These are phyloP conservation scores for Lottia scabra DNA, from an alignment of 2,888 invertebrate genomes.

Conservation along the genomic window DNA sequence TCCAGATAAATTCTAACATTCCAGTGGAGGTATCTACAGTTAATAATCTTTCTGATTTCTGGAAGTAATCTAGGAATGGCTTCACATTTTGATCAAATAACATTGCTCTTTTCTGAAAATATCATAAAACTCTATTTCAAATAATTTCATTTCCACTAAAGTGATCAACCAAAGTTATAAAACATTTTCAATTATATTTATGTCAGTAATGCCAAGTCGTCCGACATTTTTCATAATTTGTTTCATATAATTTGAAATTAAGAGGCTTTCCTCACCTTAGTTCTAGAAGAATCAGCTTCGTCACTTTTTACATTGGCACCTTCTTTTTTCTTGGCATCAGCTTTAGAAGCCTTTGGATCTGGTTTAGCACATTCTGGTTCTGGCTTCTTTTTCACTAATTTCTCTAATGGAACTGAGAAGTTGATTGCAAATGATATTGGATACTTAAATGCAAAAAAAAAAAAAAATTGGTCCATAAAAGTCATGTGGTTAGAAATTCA, in stretches of 20 bases:
- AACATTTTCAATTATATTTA: too few species aligned
- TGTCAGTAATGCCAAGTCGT: too few species aligned
- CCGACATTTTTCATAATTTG: too few species aligned
- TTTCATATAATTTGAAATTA: too few species aligned
- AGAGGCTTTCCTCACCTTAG: slow-evolving; percentile 42
- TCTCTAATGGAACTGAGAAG: slow-evolving; percentile 57
- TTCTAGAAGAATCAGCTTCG: slow-evolving; percentile 60
- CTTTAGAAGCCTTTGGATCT: slow-evolving; percentile 15
- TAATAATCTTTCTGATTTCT: slow-evolving; percentile 52
- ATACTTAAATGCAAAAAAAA: slow-evolving; percentile 60
- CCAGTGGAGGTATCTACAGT: slow-evolving; percentile 62
- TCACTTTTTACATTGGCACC: slow-evolving; percentile 52
- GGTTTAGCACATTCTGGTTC: slow-evolving; percentile 39
- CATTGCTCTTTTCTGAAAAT: slow-evolving; percentile 57
- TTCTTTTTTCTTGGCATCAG: slow-evolving; percentile 31
- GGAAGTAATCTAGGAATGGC: slow-evolving; percentile 60
- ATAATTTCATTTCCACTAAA: too few species aligned
- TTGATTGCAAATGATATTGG: slow-evolving; percentile 64
- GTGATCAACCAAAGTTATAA: too few species aligned
- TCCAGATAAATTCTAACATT: slow-evolving; percentile 56
- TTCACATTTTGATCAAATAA: slow-evolving; percentile 58
- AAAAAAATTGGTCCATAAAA: neutral
- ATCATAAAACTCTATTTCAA: slow-evolving; percentile 1
- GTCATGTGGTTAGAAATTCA: too few species aligned
- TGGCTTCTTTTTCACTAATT: slow-evolving; percentile 44